phyloP scores from a whole-genome alignment of 2,797 vertebrate species.

The Danionella dracula region DNA sequence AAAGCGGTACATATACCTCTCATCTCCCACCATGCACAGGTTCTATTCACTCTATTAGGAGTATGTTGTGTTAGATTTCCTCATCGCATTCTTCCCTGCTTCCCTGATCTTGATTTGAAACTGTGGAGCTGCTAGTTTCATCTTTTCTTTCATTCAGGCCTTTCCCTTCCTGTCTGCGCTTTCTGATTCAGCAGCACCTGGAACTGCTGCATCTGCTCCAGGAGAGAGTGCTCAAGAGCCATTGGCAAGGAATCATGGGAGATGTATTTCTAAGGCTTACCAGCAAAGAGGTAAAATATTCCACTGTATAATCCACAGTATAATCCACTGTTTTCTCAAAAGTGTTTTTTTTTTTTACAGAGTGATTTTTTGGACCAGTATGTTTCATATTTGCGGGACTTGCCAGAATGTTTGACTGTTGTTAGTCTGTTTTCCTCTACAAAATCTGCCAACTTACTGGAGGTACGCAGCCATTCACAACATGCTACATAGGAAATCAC shows the following conservation, averaged over 20 bases:
- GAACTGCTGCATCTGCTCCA: slow-evolving; percentile 90
- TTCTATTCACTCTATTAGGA: too few species aligned
- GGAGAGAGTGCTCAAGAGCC: slow-evolving; percentile 87
- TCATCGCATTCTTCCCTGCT: background rate
- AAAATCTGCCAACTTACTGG: slow-evolving; percentile 55
- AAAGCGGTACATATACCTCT: slow-evolving; percentile 78
- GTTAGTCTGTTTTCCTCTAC: slow-evolving; percentile 69
- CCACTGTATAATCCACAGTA: too few species aligned
- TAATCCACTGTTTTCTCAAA: background rate
- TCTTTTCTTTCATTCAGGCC: slow-evolving; percentile 62
- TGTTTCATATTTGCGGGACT: slow-evolving; percentile 88
- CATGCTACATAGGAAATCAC: too few species aligned
- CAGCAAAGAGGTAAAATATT: slow-evolving; percentile 82
- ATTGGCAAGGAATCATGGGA: slow-evolving; percentile 93
- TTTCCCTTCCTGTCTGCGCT: slow-evolving; percentile 89
- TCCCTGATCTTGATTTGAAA: background rate
- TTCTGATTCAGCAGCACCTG: slow-evolving; percentile 92
- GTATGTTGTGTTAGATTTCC: too few species aligned
- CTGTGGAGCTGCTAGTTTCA: background rate
- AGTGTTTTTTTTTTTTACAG: slow-evolving; percentile 56
- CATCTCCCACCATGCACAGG: too few species aligned
- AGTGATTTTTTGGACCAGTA: slow-evolving; percentile 95
- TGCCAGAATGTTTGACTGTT: slow-evolving; percentile 89
- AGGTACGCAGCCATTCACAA: slow-evolving; percentile 52
- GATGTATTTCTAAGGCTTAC: slow-evolving; percentile 94